These are phyloP conservation scores for Patiria miniata DNA, from an alignment of 35 echinoderm and acorn worm genomes.

Conservation along the genomic window DNA sequence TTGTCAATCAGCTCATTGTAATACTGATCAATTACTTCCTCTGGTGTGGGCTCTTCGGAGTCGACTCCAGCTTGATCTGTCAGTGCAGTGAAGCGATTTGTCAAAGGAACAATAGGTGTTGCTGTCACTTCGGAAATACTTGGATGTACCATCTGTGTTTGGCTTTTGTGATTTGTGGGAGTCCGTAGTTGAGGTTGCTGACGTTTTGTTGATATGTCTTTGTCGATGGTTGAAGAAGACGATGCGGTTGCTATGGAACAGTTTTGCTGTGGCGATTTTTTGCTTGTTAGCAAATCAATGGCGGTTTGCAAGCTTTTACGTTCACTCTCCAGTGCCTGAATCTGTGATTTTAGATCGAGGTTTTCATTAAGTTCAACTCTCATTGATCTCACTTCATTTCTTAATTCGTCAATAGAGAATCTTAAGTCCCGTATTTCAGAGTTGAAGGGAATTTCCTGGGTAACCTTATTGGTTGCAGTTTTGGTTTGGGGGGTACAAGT, in stretches of 20 bases:
- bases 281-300: not conserved
- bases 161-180: no score
- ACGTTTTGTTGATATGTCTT: no score
- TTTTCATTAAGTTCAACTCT: not conserved
- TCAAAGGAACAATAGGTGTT: not conserved
- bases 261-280: not conserved
- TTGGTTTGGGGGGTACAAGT: not conserved
- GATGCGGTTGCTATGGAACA: not conserved
- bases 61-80: not conserved
- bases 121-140: no score
- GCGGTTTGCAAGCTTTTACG: not conserved
- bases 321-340: not conserved
- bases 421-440: not conserved
- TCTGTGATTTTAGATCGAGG: not conserved
- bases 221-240: not conserved
- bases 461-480: not conserved
- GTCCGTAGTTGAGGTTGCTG: not conserved
- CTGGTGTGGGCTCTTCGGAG: not conserved
- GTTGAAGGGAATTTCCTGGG: not conserved
- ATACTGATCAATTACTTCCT: not conserved
- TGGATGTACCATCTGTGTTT: no score
- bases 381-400: not conserved
- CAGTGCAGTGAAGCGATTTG: not conserved
- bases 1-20: not conserved
- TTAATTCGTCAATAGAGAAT: not conserved